phyloP scores from a whole-genome alignment of 2,888 invertebrate genomes.

The Dyspetes luteomarginatus region DNA sequence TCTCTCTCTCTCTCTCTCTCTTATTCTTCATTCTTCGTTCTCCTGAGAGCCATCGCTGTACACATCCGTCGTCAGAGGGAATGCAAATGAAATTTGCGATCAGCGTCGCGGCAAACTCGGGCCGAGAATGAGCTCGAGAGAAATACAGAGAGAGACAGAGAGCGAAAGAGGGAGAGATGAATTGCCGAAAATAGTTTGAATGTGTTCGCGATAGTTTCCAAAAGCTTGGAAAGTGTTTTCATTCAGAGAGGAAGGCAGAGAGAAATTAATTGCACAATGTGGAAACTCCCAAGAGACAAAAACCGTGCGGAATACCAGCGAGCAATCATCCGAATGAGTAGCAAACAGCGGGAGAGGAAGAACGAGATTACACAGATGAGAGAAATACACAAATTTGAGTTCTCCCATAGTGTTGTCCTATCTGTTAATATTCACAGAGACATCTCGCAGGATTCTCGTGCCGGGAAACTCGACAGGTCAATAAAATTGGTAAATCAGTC shows the following conservation, averaged over 20 bases:
- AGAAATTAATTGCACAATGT: background rate
- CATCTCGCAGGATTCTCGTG: background rate
- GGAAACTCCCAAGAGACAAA: background rate
- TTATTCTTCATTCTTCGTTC: conserved; percentile 3
- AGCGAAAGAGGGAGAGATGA: background rate
- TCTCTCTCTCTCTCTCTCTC: background rate
- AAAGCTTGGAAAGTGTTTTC: conserved; percentile 31
- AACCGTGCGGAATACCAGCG: background rate
- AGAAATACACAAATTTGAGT: background rate
- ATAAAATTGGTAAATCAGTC: too few species aligned
- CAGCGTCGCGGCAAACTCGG: conserved; percentile 59
- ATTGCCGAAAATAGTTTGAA: conserved; percentile 50
- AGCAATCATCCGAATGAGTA: background rate
- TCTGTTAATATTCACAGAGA: background rate
- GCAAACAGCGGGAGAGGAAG: conserved; percentile 31
- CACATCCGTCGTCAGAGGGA: conserved; percentile 43
- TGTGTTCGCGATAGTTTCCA: conserved; percentile 5
- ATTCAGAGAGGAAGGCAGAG: conserved; percentile 21
- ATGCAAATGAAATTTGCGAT: conserved; percentile 69
- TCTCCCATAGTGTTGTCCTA: background rate
- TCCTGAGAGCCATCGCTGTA: conserved; percentile 5
- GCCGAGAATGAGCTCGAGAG: conserved; percentile 42
- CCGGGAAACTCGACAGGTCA: too few species aligned
- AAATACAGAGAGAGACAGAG: background rate
- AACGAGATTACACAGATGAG: conserved; percentile 42